Base-by-base conservation (phyloP, 2,888 invertebrate genomes). In the Itoplectis maculator region DNA sequence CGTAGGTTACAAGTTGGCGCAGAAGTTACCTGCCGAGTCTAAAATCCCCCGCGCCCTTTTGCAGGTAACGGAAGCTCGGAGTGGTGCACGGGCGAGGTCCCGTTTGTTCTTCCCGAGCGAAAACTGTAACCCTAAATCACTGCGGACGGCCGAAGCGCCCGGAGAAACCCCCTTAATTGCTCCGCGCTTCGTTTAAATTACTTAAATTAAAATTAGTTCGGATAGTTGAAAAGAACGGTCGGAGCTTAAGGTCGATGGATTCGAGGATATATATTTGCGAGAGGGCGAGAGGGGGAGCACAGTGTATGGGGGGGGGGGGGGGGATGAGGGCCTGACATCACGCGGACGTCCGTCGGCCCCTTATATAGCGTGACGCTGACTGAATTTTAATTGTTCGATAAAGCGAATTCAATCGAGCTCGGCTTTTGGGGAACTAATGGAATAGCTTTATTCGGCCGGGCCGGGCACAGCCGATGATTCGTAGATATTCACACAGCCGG, bases 151-250 rank as follows among this genome's bases (percentile, higher is more conserved):
- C 90, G 86, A 88, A 89, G 86, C 87, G 86, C 84, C 84, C 84
- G 84, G 87, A 88, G 87, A 89, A 88, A 88, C 89, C 87, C 88
- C 85, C 88, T 91, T 92, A 92, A 92, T 92, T 91, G 91, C 91
- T 89, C 89, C 84, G 88, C 88, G 89, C 90, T 89, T 88, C 91
- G 90, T 92, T 91, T 91, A 91, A 91, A 92, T 92, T 91, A 92
- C 91, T 92, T 91, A 91, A 86, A 86, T 89, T 88, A 88, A 91
- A 92, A 92, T 92, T 92, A 91, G 90, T 91, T 92, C 86, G 88
- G 90, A 90, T 90, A 90, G 91, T 89, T 89, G 89, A 90, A 91
- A 91, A 91, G 91, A 91, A 91, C 89, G 87, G 88, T 87, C 40
- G 77, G 56, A 54, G 69, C 76, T 76, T 76, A 76, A 61, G 88